Base-by-base conservation (phyloP, 2,797 vertebrate genomes). In the Falco berigora region DNA sequence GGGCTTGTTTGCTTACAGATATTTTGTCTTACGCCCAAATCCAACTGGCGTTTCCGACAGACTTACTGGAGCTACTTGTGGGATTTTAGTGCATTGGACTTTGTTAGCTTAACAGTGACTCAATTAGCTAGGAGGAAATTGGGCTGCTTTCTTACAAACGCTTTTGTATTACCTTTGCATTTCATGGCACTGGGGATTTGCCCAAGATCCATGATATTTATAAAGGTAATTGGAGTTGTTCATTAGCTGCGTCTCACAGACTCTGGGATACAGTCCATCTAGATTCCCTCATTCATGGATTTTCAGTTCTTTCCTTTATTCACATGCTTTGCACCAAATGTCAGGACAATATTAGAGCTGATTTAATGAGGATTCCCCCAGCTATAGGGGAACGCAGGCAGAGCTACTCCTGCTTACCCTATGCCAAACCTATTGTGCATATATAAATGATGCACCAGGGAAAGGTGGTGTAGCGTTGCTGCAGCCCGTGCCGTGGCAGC, bases 161-260 rank as follows among this genome's bases (percentile, higher is more conserved):
- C 67, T 95, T 93, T 82, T 79, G 67, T 73, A 53, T 74, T 82
- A 93, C 77, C 80, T 94, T 88, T 89, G 88, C 91, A 64, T 92
- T 94, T 82, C 77, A n/a, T 67, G 83, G 86, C 86, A 85, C 28
- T 86, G 63, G 63, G 93, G 63, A 32, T 47, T 95, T 95, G 90
- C 80, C 86, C 66, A 72, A 86, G 61, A 76, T 88, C 63, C 46
- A 32, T 61, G 91, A 86, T 76, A 87, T 88, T 95, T 95, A 74
- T 61, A 90, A 94, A 91, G 63, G 83, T 87, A 95, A 95, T 93
- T 95, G 77, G 71, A 92, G 80, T 49, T 92, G 86, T 85, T 95
- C 86, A 89, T 92, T 95, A 92, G 69, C 80, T 93, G 63, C 53
- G 82, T 96, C 83, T 94, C 80, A 71, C 52, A 86, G 91, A 69